Evolutionary conservation across 2,113 vertebrate genomes (phyloP), one percentile per base, ranked within the genome.

Genomic region (Oreochromis niloticus): DNA sequence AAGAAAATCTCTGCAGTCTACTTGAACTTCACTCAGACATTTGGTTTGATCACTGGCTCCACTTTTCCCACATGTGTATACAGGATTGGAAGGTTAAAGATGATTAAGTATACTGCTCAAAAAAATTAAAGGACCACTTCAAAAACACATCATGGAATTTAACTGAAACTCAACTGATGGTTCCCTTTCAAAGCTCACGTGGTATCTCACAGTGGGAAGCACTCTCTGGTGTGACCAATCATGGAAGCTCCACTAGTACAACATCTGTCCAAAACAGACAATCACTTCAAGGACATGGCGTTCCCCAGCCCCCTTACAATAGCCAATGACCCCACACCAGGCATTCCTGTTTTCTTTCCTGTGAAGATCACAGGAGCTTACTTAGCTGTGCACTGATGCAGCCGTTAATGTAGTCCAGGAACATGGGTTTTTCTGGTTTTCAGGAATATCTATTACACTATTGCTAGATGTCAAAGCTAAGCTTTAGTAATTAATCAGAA

Each of bases 51-150:
- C 56, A 16, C 56, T 59, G 56, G 56, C 56, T 59, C 55, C 56
- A 0, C 27, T 36, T 66, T 1, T 6, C 32, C 32, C 61, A 39
- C 61, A 39, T 22, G 34, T 36, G 61, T 0, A 22, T n/a, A 39
- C 63, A 22, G 2, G 63, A 39, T 1, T 22, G 10, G 63, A 68
- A 19, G 63, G 34, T 68, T 68, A 68, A n/a, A 39, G 10, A 68
- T 68, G 22, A 68, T 68, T 39, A 13, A 66, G 36, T 57, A 4
- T 56, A 27, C 55, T 27, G 55, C 55, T 56, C 1, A 27, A 56
- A 56, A 50, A 27, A 27, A 56, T 27, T 7, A 3, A 56, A 56
- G 22, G 24, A 2, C n/a, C 54, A 27, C 22, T 56, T 27, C 22
- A 13, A 56, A 56, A 56, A 56, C 55, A 56, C 55, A 27, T 7